Conservation (phyloP, 2,113 vertebrate genomes). For the Semnornis frantzii region DNA sequence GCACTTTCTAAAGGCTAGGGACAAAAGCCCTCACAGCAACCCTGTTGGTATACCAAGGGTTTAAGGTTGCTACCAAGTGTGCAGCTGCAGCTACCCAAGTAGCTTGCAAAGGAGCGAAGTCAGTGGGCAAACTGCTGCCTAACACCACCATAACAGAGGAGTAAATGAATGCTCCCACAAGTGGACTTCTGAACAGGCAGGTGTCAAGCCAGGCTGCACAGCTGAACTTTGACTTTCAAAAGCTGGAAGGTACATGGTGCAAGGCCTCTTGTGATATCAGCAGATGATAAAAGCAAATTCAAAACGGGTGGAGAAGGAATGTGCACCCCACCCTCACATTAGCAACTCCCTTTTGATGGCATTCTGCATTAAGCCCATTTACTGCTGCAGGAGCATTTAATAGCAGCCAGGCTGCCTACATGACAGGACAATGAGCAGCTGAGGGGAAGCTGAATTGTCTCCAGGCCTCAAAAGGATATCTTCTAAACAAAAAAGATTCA, state of each 20-base stretch:
- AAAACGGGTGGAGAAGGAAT: constrained; percentile 4
- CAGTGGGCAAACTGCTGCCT: background rate
- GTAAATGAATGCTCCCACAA: background rate
- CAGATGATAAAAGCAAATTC: background rate
- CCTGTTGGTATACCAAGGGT: background rate
- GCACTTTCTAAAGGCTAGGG: background rate
- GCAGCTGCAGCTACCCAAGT: background rate
- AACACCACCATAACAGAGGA: background rate
- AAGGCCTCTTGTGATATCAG: background rate
- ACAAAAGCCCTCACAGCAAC: background rate
- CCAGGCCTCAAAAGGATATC: background rate
- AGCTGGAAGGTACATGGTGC: background rate
- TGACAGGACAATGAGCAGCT: background rate
- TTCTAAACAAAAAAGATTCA: background rate
- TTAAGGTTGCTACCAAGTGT: background rate
- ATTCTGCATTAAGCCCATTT: background rate
- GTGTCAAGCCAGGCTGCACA: background rate
- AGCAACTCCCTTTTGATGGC: background rate
- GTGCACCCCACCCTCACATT: background rate
- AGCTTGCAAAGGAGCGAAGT: background rate
- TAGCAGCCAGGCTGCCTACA: background rate
- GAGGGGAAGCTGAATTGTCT: too few species aligned
- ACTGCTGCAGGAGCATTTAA: background rate
- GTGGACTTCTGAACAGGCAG: background rate
- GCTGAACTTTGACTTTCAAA: background rate